These are phyloP conservation scores for Aurelia sp. DNA, from an alignment of 30 jellyfish, hydroid and myxozoan genomes.

Conservation along the genomic window DNA sequence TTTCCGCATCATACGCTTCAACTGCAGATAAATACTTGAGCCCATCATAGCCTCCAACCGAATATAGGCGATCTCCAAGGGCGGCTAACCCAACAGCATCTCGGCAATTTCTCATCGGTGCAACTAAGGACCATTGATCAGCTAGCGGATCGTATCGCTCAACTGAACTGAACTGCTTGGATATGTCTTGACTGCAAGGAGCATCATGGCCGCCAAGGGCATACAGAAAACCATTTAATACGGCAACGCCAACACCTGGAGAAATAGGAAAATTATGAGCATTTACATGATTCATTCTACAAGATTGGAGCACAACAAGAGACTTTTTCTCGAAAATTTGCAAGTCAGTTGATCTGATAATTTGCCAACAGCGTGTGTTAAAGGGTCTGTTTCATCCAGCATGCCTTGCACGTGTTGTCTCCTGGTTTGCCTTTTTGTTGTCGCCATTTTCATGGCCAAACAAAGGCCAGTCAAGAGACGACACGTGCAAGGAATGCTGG, in stretches of 20 bases:
- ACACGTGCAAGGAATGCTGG: too few relatives aligned
- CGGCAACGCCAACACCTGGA: slow-evolving; percentile 98
- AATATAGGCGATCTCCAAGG: slow-evolving; percentile 89
- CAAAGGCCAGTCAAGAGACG: too few relatives aligned
- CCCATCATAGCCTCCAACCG: slow-evolving; percentile 99
- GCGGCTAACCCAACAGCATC: slow-evolving; percentile 99
- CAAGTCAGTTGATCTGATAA: too few relatives aligned
- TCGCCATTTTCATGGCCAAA: too few relatives aligned
- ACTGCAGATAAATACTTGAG: slow-evolving; percentile 89
- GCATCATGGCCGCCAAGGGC: slow-evolving; percentile 99
- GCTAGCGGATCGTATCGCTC: slow-evolving; percentile 93
- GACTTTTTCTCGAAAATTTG: too few relatives aligned
- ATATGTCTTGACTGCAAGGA: slow-evolving; percentile 82
- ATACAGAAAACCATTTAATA: slow-evolving; percentile 84
- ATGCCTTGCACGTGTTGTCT: too few relatives aligned
- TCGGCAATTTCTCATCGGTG: slow-evolving; percentile 91
- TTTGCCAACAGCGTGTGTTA: too few relatives aligned
- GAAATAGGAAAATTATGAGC: neutral
- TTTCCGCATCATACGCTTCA: slow-evolving; percentile 95
- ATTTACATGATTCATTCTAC: too few relatives aligned
- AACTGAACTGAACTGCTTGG: slow-evolving; percentile 91
- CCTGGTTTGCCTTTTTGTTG: too few relatives aligned
- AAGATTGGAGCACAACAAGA: too few relatives aligned
- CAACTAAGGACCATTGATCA: slow-evolving; percentile 94
- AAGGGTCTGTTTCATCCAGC: too few relatives aligned